Percentiles rank a stretch among this genome's conserved stretches.
These are phyloP conservation scores for Pandion haliaetus DNA, from an alignment of 2,113 vertebrate genomes.

Conservation along the genomic window DNA sequence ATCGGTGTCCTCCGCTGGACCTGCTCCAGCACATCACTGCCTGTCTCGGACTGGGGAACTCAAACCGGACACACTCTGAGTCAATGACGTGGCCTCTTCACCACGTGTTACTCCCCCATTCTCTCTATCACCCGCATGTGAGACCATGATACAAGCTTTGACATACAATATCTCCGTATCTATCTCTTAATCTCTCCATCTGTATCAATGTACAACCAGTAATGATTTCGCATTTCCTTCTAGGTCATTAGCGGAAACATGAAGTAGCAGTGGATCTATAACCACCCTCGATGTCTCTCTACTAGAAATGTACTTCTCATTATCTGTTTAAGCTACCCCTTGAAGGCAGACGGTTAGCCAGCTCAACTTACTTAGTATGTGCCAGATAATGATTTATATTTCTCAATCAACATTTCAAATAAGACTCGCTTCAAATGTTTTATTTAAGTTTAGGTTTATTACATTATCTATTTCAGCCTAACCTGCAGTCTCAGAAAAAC, in stretches of 20 bases:
- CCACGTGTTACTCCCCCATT: accelerated
- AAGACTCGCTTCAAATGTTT: not conserved
- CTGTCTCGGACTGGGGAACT: not conserved
- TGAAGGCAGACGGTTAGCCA: not conserved
- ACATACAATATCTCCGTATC: not conserved
- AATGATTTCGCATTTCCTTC: not conserved
- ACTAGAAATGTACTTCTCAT: not conserved
- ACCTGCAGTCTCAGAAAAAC: not conserved
- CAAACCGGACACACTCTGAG: not conserved
- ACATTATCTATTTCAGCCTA: not conserved
- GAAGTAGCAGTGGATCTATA: not conserved
- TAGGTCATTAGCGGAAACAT: not conserved
- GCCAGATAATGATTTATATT: not conserved
- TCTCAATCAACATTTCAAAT: not conserved
- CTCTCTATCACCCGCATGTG: accelerated
- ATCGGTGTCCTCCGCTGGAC: not conserved
- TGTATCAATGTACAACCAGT: not conserved
- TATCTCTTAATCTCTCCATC: not conserved
- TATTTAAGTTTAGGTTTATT: not conserved
- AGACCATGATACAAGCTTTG: not conserved
- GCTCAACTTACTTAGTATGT: not conserved
- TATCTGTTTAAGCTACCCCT: not conserved
- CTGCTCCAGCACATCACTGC: not conserved
- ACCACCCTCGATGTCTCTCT: not conserved
- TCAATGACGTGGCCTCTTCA: not conserved